Evolutionary conservation across 2,888 invertebrate genomes (phyloP).

Genomic region (Drosophila demipolita): DNA sequence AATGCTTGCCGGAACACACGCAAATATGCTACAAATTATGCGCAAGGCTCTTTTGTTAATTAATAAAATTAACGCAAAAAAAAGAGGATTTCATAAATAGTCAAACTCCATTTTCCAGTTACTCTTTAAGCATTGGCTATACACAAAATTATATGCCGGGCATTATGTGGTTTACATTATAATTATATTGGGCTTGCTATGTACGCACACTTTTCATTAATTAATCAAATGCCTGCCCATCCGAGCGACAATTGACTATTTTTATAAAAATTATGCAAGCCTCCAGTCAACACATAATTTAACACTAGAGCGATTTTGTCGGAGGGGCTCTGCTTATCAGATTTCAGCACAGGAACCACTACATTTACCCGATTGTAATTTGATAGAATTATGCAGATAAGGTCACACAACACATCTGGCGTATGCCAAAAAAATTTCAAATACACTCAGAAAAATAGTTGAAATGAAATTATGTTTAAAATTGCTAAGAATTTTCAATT

Average conservation of each 20-base stretch:
- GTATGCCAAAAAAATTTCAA: constrained; percentile 45
- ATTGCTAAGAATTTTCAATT: background rate
- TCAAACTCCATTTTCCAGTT: background rate
- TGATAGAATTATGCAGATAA: constrained; percentile 70
- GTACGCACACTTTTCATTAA: constrained; percentile 46
- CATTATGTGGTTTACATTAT: background rate
- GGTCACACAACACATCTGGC: constrained; percentile 30
- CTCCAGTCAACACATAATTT: constrained; percentile 58
- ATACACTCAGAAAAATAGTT: constrained; percentile 1
- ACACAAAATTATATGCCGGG: background rate
- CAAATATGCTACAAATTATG: constrained; percentile 48
- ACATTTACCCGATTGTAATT: constrained; percentile 56
- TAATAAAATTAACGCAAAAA: background rate
- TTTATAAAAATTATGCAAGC: constrained; percentile 49
- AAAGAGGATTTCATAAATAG: background rate
- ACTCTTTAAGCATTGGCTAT: background rate
- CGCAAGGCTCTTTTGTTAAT: constrained; percentile 17
- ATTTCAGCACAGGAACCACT: constrained; percentile 47
- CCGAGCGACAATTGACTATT: constrained; percentile 62
- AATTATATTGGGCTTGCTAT: constrained; percentile 8
- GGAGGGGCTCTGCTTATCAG: constrained; percentile 64
- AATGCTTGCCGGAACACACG: constrained; percentile 39
- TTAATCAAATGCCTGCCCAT: constrained; percentile 64
- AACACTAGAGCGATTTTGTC: constrained; percentile 77
- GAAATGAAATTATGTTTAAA: background rate